Evolutionary conservation across 2,797 vertebrate species (phyloP).

Genomic region (Phoxinus dragarum): DNA sequence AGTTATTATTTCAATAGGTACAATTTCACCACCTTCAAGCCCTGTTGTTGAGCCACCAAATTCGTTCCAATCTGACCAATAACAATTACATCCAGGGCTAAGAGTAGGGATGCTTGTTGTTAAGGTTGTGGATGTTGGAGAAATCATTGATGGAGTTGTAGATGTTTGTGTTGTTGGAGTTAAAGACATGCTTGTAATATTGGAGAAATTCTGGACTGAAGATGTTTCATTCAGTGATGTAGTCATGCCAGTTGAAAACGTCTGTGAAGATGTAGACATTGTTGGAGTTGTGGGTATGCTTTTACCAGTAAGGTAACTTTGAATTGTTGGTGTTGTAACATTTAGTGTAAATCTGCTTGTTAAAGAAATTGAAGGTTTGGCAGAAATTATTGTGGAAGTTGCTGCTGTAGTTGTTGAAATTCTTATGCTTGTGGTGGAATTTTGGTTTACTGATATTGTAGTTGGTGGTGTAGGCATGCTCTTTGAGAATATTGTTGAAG

Average conservation of each 20-base stretch:
- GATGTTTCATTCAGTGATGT: background rate
- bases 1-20: constrained; percentile 55
- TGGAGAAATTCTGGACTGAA: background rate
- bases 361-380: background rate
- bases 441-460: background rate
- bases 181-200: background rate
- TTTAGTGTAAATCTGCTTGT: background rate
- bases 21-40: constrained; percentile 55
- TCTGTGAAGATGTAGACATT: background rate
- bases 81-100: background rate
- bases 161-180: background rate
- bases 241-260: background rate
- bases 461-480: background rate
- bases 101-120: background rate
- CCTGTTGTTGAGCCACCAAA: constrained; percentile 45
- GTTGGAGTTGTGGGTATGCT: background rate
- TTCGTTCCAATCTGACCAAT: constrained; percentile 49
- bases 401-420: background rate
- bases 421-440: background rate
- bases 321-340: background rate
- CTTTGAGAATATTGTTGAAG: background rate
- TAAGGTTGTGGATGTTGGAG: background rate
- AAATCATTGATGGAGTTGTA: background rate
- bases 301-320: background rate
- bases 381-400: background rate